Evolutionary conservation across 2,888 invertebrate species (phyloP).

Genomic region (Apantesis nais): DNA sequence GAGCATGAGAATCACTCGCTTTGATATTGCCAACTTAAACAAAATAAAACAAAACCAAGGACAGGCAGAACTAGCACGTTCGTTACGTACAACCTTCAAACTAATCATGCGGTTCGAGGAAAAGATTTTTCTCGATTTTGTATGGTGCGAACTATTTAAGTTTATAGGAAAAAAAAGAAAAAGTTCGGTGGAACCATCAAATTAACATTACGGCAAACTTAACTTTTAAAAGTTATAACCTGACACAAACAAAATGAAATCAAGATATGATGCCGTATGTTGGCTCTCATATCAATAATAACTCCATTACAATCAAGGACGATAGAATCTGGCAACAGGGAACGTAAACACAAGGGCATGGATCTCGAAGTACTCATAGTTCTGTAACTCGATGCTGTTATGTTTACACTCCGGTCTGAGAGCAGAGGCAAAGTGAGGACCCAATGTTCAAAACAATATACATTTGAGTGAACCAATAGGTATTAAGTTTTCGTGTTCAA

Average conservation of each 20-base stretch:
- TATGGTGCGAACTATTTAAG: no score
- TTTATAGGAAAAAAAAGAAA: no score
- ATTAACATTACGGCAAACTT: background rate
- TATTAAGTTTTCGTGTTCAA: slow-evolving; percentile 9
- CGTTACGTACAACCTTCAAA: no score
- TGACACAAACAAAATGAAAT: background rate
- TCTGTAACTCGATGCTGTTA: slow-evolving; percentile 27
- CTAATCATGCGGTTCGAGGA: no score
- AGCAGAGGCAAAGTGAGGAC: slow-evolving; percentile 19
- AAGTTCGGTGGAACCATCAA: no score
- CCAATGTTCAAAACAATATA: slow-evolving; percentile 11
- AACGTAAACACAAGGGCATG: slow-evolving; percentile 24
- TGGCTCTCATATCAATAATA: slow-evolving; percentile 10
- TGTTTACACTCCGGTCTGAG: slow-evolving; percentile 24
- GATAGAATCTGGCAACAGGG: slow-evolving; percentile 8
- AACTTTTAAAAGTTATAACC: background rate
- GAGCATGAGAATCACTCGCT: background rate
- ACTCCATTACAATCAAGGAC: slow-evolving; percentile 17
- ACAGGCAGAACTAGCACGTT: no score
- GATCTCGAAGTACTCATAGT: slow-evolving; percentile 15
- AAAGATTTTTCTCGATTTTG: no score
- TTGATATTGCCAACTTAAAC: no score
- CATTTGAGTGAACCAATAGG: slow-evolving; percentile 6
- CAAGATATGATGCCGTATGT: background rate
- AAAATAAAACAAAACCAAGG: no score